Conservation (phyloP, 2,113 vertebrate genomes). For the Oryzias woworae region DNA sequence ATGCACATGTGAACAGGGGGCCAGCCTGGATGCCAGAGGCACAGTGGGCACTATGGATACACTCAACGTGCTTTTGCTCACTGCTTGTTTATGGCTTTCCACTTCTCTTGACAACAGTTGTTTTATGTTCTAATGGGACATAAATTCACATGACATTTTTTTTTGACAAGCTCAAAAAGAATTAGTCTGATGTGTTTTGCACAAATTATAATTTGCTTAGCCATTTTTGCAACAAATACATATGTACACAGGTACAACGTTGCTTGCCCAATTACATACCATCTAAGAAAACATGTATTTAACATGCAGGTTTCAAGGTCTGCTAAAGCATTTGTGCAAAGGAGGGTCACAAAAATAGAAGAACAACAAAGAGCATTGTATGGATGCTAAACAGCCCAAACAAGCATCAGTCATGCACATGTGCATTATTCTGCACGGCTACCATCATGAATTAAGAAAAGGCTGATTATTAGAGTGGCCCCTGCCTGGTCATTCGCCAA, state of each 20-base stretch:
- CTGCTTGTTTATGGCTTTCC: conserved; percentile 63
- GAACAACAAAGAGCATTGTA: conserved; percentile 6
- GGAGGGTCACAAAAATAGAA: conserved; percentile 1
- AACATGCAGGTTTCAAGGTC: background rate
- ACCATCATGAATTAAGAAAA: conserved; percentile 45
- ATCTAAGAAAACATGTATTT: background rate
- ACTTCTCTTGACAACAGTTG: conserved; percentile 52
- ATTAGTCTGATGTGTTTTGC: conserved; percentile 18
- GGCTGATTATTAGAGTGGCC: conserved; percentile 24
- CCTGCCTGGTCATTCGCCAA: conserved; percentile 27
- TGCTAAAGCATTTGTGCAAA: background rate
- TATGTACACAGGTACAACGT: background rate
- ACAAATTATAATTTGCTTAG: conserved; percentile 15
- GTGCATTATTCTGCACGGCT: conserved; percentile 39
- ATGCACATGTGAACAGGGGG: conserved; percentile 61
- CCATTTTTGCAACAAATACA: background rate
- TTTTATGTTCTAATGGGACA: conserved; percentile 21
- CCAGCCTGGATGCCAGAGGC: conserved; percentile 56
- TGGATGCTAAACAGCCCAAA: conserved; percentile 39
- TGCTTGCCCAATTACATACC: background rate
- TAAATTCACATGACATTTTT: conserved; percentile 3
- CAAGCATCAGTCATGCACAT: conserved; percentile 26
- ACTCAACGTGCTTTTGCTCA: conserved; percentile 52
- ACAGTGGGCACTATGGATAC: conserved; percentile 62
- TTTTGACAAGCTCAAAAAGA: conserved; percentile 1